Evolutionary conservation across 2,113 vertebrate species (phyloP).

Genomic region (Synchiropus splendidus): DNA sequence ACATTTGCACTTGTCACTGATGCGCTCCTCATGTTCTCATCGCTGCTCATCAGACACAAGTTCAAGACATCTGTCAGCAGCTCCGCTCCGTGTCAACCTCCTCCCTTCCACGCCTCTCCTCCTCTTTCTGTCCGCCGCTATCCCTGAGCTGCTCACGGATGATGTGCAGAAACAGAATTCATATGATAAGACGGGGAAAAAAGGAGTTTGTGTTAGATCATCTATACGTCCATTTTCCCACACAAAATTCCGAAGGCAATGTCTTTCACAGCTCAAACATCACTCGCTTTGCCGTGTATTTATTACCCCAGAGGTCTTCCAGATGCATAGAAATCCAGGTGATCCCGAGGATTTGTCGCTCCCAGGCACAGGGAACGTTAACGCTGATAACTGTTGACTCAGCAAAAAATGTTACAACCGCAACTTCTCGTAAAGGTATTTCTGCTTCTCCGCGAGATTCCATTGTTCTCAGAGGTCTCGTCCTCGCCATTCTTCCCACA

Average conservation of each 20-base stretch:
- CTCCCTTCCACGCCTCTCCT: conserved; percentile 20
- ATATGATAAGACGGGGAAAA: conserved; percentile 10
- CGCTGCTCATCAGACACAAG: conserved; percentile 25
- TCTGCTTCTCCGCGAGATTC: conserved; percentile 2
- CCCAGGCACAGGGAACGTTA: conserved; percentile 2
- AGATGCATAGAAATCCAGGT: conserved; percentile 9
- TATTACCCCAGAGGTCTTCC: conserved; percentile 13
- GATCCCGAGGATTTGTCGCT: conserved; percentile 11
- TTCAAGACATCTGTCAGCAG: conserved; percentile 43
- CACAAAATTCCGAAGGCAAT: neutral
- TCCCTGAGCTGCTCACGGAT: too few relatives aligned
- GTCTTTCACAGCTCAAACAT: conserved; percentile 7
- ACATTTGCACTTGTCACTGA: conserved; percentile 9
- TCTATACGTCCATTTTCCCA: conserved; percentile 2
- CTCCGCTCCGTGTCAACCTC: conserved; percentile 34
- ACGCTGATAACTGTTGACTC: too few relatives aligned
- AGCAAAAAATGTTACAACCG: conserved; percentile 1
- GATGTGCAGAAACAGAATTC: too few relatives aligned
- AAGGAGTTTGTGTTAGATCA: neutral
- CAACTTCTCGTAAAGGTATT: conserved; percentile 28
- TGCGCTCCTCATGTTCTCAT: conserved; percentile 22
- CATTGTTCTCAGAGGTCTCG: too few relatives aligned
- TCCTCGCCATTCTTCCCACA: too few relatives aligned
- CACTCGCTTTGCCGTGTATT: conserved; percentile 4
- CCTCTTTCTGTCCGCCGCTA: conserved; percentile 15